Base-by-base conservation (phyloP, 1,140 invertebrate species). In the Heliconius congener region DNA sequence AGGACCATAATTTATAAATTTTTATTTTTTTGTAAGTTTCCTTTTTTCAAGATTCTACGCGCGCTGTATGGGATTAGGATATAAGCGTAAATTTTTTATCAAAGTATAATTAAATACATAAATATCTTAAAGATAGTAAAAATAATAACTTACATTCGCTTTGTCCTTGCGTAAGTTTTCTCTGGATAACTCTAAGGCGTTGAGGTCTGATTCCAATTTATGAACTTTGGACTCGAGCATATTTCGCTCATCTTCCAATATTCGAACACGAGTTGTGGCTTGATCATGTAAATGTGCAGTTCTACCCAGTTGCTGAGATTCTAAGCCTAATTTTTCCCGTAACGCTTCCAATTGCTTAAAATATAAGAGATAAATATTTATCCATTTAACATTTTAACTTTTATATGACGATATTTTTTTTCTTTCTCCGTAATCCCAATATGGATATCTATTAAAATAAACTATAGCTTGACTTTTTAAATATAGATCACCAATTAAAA, bases 141-240 rank as follows among this genome's bases (percentile, higher is more conserved):
- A 55, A 16, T 23, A 11, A 9, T 57, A 55, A 91, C 90, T 92
- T 87, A 96, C 95, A 79, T 95, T 95, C 50, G 92, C 91, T 91
- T 97, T 97, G 81, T 97, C 97, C 85, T 96, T 95, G 50, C 96
- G 95, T 13, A 97, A 88, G 42, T 94, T 95, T 84, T 97, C 97
- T 84, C 95, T 95, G 1, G 96, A 93, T 1, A 96, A 85, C 84
- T 97, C 96, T 52, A 95, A 94, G 8, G 95, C 90, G 52, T 95
- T 96, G 1, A 98, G 94, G 84, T 98, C 97, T 0, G 96, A 94
- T 80, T 98, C 97, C 4, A 96, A 91, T 85, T 98, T 97, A 81
- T 97, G 96, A 76, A 97, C 89, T 60, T 96, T 96, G 8, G 95
- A 93, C 82, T 97, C 96, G 1, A 97, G 86, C 80, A 95, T 94